These are phyloP conservation scores for Euphysa ruthae DNA, from an alignment of 30 jellyfish, hydroid and myxozoan species.

Conservation along the genomic window DNA sequence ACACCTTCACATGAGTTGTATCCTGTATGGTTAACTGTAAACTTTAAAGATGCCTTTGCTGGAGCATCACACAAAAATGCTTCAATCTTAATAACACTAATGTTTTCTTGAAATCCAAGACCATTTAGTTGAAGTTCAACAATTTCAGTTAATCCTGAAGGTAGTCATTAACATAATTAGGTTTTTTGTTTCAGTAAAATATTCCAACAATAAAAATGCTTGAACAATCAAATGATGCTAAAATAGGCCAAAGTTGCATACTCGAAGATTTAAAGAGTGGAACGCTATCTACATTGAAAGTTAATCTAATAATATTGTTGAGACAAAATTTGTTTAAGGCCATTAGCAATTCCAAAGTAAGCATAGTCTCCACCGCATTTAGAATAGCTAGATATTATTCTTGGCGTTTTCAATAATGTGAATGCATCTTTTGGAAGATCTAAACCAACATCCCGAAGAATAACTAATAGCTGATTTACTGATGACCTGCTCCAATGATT, in stretches of 20 bases:
- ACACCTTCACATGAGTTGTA: conserved; percentile 36
- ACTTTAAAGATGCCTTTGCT: conserved; percentile 40
- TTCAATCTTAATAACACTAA: background rate
- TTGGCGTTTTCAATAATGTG: too few species aligned
- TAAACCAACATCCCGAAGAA: too few species aligned
- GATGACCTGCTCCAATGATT: too few species aligned
- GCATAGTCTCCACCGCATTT: too few species aligned
- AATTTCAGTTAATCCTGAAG: conserved; percentile 16
- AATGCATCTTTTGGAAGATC: too few species aligned
- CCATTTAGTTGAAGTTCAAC: conserved; percentile 2
- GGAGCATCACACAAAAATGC: conserved; percentile 52
- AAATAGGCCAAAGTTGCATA: conserved; percentile 26
- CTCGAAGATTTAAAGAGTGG: conserved; percentile 23
- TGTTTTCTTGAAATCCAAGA: conserved; percentile 4
- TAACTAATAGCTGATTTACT: too few species aligned
- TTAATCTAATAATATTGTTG: background rate
- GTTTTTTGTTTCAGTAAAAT: conserved; percentile 21
- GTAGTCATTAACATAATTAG: conserved; percentile 14
- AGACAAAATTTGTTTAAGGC: too few species aligned
- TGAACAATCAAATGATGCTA: conserved; percentile 10
- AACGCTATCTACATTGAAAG: conserved; percentile 14
- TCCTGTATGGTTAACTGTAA: conserved; percentile 23
- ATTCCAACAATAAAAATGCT: conserved; percentile 26
- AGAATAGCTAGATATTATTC: too few species aligned
- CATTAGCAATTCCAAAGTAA: too few species aligned